A percentile compares a stretch with the other conserved stretches of the same genome.
Conservation (phyloP, 2,113 vertebrate genomes). For the Manacus vitellinus region DNA sequence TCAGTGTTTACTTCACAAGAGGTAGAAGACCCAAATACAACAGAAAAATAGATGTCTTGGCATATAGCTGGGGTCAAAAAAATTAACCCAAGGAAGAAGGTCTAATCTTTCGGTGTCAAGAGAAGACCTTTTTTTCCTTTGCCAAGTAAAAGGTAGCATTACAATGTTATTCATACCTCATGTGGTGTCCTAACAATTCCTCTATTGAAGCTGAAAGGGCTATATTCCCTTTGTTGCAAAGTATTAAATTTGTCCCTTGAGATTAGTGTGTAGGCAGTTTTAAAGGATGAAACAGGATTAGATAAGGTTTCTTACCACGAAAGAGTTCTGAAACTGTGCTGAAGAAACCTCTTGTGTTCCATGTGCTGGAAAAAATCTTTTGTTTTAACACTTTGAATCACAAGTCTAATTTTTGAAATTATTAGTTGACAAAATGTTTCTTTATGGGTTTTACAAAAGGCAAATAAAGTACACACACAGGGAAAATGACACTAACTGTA, state of each 20-base stretch:
- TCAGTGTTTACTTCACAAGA: slow-evolving; percentile 84
- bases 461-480: slow-evolving; percentile 9
- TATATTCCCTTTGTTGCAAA: slow-evolving; percentile 86
- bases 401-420: slow-evolving; percentile 64
- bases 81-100: slow-evolving; percentile 80
- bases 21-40: slow-evolving; percentile 79
- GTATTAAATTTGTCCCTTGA: slow-evolving; percentile 88
- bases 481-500: slow-evolving; percentile 38
- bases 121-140: slow-evolving; percentile 72
- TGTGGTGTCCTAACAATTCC: slow-evolving; percentile 80
- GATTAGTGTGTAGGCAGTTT: slow-evolving; percentile 80
- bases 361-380: slow-evolving; percentile 60
- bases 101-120: slow-evolving; percentile 74
- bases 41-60: slow-evolving; percentile 79
- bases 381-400: slow-evolving; percentile 73
- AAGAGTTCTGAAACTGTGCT: slow-evolving; percentile 71
- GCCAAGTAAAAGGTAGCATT: slow-evolving; percentile 79
- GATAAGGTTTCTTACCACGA: slow-evolving; percentile 80
- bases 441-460: slow-evolving; percentile 38
- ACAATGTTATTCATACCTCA: slow-evolving; percentile 82
- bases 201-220: slow-evolving; percentile 81
- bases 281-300: slow-evolving; percentile 85
- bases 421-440: slow-evolving; percentile 72
- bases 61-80: slow-evolving; percentile 82
- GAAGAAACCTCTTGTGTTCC: slow-evolving; percentile 69